Evolutionary conservation across 2,888 invertebrate genomes (phyloP).

Genomic region (Coleophora flavipennella): DNA sequence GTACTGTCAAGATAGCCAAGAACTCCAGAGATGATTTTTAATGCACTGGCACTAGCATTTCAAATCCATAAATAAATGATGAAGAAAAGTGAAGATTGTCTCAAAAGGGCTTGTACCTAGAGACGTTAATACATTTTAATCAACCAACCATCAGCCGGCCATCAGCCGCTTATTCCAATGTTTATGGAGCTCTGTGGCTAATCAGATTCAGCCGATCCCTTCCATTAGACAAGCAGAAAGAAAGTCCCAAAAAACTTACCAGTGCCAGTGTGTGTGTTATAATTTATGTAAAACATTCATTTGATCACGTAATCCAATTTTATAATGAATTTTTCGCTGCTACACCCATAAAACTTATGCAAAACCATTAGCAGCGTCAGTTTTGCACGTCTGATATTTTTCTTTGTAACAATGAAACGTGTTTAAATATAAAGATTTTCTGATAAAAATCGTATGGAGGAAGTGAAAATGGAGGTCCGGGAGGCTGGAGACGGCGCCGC

Average conservation of each 20-base stretch:
- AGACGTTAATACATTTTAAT: no score
- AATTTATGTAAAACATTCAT: conserved; percentile 30
- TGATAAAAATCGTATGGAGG: conserved; percentile 31
- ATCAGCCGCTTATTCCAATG: no score
- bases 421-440: conserved; percentile 1
- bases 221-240: conserved; percentile 36
- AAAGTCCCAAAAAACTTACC: conserved; percentile 46
- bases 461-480: conserved; percentile 57
- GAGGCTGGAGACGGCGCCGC: conserved; percentile 64
- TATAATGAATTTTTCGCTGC: conserved; percentile 29
- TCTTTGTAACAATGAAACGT: conserved; percentile 40
- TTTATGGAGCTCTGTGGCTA: no score
- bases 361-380: conserved; percentile 22
- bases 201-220: conserved; percentile 4
- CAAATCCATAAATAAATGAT: no score
- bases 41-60: no score
- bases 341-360: conserved; percentile 30
- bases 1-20: no score
- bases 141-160: no score
- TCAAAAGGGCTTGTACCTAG: no score
- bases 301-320: conserved; percentile 27
- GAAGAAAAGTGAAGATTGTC: no score
- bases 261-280: conserved; percentile 36
- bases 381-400: conserved; percentile 11
- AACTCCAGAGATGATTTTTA: no score